Base-by-base conservation (phyloP, 2,113 vertebrate genomes). In the Pan troglodytes region DNA sequence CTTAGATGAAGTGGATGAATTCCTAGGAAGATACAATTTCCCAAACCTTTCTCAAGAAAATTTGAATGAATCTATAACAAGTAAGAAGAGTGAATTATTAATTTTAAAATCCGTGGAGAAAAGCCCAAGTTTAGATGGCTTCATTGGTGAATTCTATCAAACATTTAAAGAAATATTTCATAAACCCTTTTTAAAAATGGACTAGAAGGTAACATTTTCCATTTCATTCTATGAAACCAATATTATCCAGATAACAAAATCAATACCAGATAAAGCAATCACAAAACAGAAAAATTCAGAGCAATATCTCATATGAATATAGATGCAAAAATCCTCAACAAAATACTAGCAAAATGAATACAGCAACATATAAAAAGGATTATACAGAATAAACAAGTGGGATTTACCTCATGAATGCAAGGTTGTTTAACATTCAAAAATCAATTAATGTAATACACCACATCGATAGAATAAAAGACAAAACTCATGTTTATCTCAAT, bases 311-410 rank as follows among this genome's bases (percentile, higher is more conserved):
- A 86, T 68, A 38, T 57, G 48, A 95, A 61, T 70, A 90, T 2
- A 75, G 8, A 57, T 67, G 2, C 45, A 76, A 70, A 43, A 72
- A 32, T 91, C 43, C 25, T 78, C 61, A 32, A 16, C 18, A 82
- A 48, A 94, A 43, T 75, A 75, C n/a, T 72, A 79, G 55, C 23
- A 87, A 90, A 84, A 86, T 86, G 38, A 90, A 91, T 75, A 45
- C 25, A 59, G 22, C 5, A 82, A 87, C 40, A 48, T 38, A 86
- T 57, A 64, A 23, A 68, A 79, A 90, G 80, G 8, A 81, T 88
- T 87, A 38, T 48, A 64, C n/a, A 72, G 5, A 83, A 68, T 43
- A 20, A 75, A 16, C 23, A 85, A 83, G 25, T n/a, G 8, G 9
- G 11, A 92, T 79, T 67, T 88, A 84, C 43, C 22, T 32, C 32